phyloP scores from a whole-genome alignment of 1,140 invertebrate genomes.

The Acromyrmex heyeri region DNA sequence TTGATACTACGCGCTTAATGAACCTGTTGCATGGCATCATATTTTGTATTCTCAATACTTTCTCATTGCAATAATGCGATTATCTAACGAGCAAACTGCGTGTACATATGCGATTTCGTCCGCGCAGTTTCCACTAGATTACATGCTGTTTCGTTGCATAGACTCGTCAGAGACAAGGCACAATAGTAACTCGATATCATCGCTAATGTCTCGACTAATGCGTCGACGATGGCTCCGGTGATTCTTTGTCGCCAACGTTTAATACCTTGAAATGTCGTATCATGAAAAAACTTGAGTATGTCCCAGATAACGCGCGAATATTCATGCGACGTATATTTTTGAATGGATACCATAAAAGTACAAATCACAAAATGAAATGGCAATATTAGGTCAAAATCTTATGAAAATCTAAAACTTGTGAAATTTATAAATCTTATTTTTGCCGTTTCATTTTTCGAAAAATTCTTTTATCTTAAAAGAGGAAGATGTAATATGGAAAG shows the following conservation, averaged over 20 bases:
- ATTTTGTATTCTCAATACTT: constrained; percentile 55
- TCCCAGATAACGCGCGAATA: background rate
- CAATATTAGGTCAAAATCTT: background rate
- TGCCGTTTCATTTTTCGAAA: background rate
- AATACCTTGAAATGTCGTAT: constrained; percentile 25
- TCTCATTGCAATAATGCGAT: constrained; percentile 39
- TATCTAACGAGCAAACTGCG: constrained; percentile 49
- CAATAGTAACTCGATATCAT: constrained; percentile 71
- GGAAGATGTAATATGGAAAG: background rate
- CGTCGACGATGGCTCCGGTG: constrained; percentile 36
- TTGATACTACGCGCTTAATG: constrained; percentile 13
- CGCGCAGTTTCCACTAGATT: constrained; percentile 73
- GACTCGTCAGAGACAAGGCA: constrained; percentile 63
- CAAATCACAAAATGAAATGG: background rate
- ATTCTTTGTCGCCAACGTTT: constrained; percentile 3
- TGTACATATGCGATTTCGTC: constrained; percentile 43
- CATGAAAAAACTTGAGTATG: constrained; percentile 29
- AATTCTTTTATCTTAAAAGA: background rate
- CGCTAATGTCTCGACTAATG: constrained; percentile 75
- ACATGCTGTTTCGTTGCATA: constrained; percentile 71
- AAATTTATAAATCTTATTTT: background rate
- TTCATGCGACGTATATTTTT: background rate
- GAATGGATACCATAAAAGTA: background rate
- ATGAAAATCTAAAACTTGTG: background rate
- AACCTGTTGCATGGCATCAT: constrained; percentile 57